A percentile compares a stretch with the other conserved stretches of the same genome.
Evolutionary conservation across 2,113 vertebrate genomes (phyloP).

Genomic region (Tauraco erythrolophus): DNA sequence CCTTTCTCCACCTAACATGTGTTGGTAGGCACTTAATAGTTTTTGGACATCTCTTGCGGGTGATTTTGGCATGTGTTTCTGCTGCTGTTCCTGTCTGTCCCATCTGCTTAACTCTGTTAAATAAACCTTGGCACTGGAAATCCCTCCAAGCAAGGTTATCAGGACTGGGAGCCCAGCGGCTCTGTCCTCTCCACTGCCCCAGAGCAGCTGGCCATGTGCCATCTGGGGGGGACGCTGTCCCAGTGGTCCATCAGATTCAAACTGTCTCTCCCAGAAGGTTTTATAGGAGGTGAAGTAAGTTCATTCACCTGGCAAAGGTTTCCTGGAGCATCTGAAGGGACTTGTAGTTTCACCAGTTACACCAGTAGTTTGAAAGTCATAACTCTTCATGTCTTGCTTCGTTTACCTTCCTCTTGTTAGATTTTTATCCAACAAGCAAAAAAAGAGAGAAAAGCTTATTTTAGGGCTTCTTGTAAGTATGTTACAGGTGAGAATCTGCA

Average conservation of each 20-base stretch:
- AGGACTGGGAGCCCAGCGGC: accelerated
- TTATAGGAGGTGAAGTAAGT: background rate
- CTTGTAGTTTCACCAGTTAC: accelerated
- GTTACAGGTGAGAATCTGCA: accelerated
- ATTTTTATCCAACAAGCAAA: background rate
- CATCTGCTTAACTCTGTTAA: background rate
- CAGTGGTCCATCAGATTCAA: accelerated
- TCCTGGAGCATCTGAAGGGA: background rate
- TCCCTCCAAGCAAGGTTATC: accelerated
- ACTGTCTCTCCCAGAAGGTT: background rate
- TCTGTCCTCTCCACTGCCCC: background rate
- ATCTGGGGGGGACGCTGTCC: background rate
- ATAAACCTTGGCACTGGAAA: background rate
- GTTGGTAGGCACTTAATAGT: background rate
- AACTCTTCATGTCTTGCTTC: background rate
- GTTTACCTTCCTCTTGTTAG: background rate
- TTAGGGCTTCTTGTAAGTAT: background rate
- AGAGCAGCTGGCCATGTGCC: background rate
- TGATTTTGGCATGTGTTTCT: background rate
- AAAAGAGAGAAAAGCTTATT: background rate
- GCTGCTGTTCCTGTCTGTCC: background rate
- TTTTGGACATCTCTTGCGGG: background rate
- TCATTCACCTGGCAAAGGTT: background rate
- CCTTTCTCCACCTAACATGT: too few relatives aligned
- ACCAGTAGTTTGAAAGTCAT: background rate